These are phyloP conservation scores for Stenoptilia bipunctidactyla DNA, from an alignment of 2,888 invertebrate genomes.

Conservation along the genomic window DNA sequence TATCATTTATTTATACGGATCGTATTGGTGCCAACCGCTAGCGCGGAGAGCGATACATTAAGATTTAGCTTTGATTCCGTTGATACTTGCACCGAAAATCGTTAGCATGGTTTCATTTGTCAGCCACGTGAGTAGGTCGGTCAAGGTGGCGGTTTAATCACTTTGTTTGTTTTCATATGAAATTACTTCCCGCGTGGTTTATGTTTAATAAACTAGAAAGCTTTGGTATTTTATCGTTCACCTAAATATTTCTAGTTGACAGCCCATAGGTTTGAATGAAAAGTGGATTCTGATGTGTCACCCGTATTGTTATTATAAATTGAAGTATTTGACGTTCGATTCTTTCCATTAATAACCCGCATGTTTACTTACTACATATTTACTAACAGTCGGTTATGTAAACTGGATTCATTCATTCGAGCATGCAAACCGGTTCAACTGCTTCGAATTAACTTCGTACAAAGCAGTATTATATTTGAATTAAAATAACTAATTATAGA, in stretches of 20 bases:
- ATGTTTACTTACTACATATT: background rate
- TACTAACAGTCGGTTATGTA: too few relatives aligned
- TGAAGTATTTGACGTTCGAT: background rate
- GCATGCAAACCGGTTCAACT: too few relatives aligned
- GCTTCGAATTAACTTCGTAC: too few relatives aligned
- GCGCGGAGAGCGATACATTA: slow-evolving; percentile 37
- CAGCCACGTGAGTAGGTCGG: slow-evolving; percentile 48
- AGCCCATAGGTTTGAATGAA: background rate
- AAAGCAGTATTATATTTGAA: too few relatives aligned
- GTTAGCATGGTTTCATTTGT: slow-evolving; percentile 56
- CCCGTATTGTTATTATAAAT: background rate
- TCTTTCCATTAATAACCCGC: background rate
- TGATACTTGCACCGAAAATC: slow-evolving; percentile 54
- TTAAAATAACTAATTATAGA: too few relatives aligned
- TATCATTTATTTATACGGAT: slow-evolving; percentile 1
- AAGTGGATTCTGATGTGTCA: background rate
- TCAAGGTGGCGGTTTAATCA: slow-evolving; percentile 51
- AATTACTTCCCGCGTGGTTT: slow-evolving; percentile 7
- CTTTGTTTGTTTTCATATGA: slow-evolving; percentile 32
- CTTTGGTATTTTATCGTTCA: background rate
- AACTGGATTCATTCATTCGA: too few relatives aligned
- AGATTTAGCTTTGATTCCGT: slow-evolving; percentile 39
- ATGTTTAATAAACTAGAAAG: background rate
- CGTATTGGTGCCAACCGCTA: slow-evolving; percentile 45
- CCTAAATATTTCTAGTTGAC: background rate